Percentiles rank a stretch among this genome's conserved stretches.
phyloP scores from a whole-genome alignment of 2,888 invertebrate genomes.

The Ptychoptera albimana region DNA sequence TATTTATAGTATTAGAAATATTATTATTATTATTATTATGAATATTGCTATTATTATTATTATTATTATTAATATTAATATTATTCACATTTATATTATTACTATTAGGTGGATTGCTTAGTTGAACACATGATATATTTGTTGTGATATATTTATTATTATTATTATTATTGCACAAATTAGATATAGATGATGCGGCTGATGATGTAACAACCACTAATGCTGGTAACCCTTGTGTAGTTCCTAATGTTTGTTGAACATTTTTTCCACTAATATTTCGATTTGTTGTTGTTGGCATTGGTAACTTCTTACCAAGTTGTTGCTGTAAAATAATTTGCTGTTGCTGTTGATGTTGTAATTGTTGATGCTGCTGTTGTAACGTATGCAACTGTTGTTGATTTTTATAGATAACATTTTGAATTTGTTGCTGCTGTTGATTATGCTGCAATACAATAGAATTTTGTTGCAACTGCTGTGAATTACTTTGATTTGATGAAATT shows the following conservation, averaged over 20 bases:
- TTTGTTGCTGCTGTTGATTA: background rate
- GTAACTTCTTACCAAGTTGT: constrained; percentile 24
- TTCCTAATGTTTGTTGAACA: too few species aligned
- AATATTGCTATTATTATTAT: too few species aligned
- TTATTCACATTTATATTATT: background rate
- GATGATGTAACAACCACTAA: constrained; percentile 12
- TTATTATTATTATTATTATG: constrained; percentile 3
- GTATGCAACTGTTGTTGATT: constrained; percentile 14
- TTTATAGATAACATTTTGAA: background rate
- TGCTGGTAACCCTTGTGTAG: constrained; percentile 7
- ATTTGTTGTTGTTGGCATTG: background rate
- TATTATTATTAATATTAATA: constrained; percentile 4
- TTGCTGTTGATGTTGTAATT: background rate
- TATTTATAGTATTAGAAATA: constrained; percentile 2
- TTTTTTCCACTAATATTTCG: constrained; percentile 4
- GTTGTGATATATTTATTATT: background rate
- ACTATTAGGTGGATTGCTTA: background rate
- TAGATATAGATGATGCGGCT: constrained; percentile 9
- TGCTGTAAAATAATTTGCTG: constrained; percentile 21
- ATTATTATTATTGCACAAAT: too few species aligned
- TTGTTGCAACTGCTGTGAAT: background rate
- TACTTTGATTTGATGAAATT: constrained; percentile 5
- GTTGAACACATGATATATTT: background rate
- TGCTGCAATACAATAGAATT: background rate
- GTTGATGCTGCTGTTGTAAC: constrained; percentile 15